Conservation (phyloP, 2,888 invertebrate species). For the Notodonta dromedarius region DNA sequence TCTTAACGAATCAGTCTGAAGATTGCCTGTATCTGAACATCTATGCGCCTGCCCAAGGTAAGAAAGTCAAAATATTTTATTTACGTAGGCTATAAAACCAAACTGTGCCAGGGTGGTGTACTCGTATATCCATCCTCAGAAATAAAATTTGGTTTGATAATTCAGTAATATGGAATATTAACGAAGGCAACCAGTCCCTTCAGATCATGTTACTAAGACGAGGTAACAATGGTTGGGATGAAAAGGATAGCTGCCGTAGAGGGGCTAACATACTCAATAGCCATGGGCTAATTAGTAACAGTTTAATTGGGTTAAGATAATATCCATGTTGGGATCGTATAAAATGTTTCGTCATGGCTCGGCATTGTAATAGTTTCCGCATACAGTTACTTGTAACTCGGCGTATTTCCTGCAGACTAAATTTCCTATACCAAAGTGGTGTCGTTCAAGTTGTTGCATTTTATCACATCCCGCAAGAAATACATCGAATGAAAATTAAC, state of each 20-base stretch:
- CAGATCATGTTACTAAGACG: background rate
- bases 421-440: too few species aligned
- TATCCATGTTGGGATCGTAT: background rate
- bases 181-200: background rate
- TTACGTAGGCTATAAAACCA: background rate
- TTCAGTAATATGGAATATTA: background rate
- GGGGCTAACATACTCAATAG: background rate
- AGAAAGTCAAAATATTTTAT: constrained; percentile 52
- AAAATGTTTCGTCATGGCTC: background rate
- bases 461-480: too few species aligned
- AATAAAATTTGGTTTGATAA: too few species aligned
- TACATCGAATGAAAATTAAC: too few species aligned
- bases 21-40: constrained; percentile 99
- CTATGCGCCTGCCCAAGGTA: constrained; percentile 98
- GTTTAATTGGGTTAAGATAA: background rate
- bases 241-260: background rate
- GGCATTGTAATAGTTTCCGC: too few species aligned
- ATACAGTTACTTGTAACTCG: too few species aligned
- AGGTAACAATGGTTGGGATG: background rate
- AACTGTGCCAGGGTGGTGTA: too few species aligned
- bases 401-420: too few species aligned
- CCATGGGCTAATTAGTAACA: background rate
- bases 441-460: too few species aligned
- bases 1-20: constrained; percentile 96
- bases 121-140: too few species aligned